Evolutionary conservation across 2,113 vertebrate genomes (phyloP), one percentile per base, ranked within the genome.

Genomic region (zebrafish (Danio rerio)): DNA sequence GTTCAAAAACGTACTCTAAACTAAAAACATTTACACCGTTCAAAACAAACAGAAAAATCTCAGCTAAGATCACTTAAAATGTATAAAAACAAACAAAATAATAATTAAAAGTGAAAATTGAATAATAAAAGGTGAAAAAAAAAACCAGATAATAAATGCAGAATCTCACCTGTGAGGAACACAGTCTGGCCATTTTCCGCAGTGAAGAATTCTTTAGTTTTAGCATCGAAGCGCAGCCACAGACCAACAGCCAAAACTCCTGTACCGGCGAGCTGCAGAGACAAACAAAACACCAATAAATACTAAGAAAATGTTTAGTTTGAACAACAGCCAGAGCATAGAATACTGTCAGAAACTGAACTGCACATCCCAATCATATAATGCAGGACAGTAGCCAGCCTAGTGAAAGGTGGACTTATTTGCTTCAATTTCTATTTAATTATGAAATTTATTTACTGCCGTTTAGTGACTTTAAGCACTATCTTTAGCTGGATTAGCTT

Each of bases 161-260:
- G 31, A 10, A n/a, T 78, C 90, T 94, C 87, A 99, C 97, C 97
- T 15, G 94, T 98, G 88, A 97, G 95, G 89, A 98, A 99, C 0
- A 93, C 94, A 0, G 92, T 89, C 0, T 94, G 89, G 0, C 94
- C 87, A 0, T 81, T 52, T 2, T 94, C 89, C 47, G 90, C 87
- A 4, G 96, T 92, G 18, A 99, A 97, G 83, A 99, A 91, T 10
- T 89, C 93, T 78, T 92, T 94, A 6, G 97, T 98, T 89, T 93
- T 93, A 0, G 92, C 87, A 90, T 99, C 96, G 70, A 99, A 99
- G 3, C 97, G 95, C 81, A 99, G 95, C 98, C 98, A 99, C 40
- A 99, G 91, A 47, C 95, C 97, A n/a, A 98, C 86, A 0, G 95
- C 95, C 66, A 99, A 93, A 63, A 99, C 96, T 0, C 91, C 95